Evolutionary conservation across 2,113 vertebrate species (phyloP).

Genomic region (Trogon surrucura): DNA sequence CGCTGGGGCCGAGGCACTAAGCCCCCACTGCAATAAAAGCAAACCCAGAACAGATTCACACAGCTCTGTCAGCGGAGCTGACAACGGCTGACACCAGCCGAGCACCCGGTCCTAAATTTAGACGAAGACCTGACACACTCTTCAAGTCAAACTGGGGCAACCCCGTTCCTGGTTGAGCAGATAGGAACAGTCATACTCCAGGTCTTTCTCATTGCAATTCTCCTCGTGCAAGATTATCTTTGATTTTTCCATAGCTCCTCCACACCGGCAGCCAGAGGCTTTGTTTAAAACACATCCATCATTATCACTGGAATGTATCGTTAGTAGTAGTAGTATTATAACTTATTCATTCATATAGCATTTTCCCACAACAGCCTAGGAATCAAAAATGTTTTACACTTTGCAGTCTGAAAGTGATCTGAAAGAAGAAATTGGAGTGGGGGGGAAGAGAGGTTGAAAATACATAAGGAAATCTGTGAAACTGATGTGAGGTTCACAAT

Average conservation of each 20-base stretch:
- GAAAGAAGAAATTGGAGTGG: not conserved
- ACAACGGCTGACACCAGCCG: not conserved
- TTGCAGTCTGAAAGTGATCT: conserved; percentile 50
- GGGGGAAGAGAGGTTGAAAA: not conserved
- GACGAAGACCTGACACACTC: not conserved
- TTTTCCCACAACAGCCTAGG: conserved; percentile 46
- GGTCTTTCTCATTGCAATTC: conserved; percentile 67
- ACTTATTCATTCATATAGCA: conserved; percentile 63
- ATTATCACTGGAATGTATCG: conserved; percentile 54
- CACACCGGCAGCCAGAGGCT: conserved; percentile 63
- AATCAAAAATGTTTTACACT: conserved; percentile 47
- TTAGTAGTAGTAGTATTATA: conserved; percentile 54
- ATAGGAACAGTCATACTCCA: conserved; percentile 42
- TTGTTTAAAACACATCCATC: conserved; percentile 72
- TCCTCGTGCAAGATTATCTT: conserved; percentile 67
- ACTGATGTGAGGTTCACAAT: not conserved
- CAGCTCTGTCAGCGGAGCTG: not conserved
- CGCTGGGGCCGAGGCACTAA: not conserved
- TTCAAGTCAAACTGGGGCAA: conserved; percentile 26
- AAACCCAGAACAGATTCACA: not conserved
- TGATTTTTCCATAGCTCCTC: conserved; percentile 65
- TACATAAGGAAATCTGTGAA: not conserved
- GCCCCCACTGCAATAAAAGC: not conserved
- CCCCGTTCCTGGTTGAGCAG: not conserved
- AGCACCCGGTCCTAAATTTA: conserved; percentile 37